Evolutionary conservation across 1,140 invertebrate species (phyloP).

Genomic region (Notospermus geniculatus): DNA sequence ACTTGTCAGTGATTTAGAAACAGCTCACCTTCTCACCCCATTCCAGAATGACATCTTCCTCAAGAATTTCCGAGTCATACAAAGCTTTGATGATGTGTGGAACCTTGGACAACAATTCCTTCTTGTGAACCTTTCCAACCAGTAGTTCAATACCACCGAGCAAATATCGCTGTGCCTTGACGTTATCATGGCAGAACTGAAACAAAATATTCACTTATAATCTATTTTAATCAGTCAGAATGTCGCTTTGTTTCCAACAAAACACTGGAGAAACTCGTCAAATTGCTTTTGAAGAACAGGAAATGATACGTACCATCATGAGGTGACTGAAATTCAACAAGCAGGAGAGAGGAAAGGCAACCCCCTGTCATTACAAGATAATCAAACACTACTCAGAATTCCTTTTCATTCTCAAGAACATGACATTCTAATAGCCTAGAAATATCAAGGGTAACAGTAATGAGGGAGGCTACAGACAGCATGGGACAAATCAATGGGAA

Average conservation of each 20-base stretch:
- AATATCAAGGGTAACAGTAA: too few relatives aligned
- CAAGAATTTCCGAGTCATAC: slow-evolving; percentile 93
- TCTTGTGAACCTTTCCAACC: slow-evolving; percentile 75
- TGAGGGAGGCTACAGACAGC: background rate
- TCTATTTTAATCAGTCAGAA: too few relatives aligned
- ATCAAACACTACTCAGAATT: too few relatives aligned
- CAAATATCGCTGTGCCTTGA: slow-evolving; percentile 91
- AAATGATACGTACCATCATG: too few relatives aligned
- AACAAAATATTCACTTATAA: slow-evolving; percentile 54
- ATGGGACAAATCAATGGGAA: background rate
- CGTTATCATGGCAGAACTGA: slow-evolving; percentile 84
- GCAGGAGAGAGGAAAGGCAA: too few relatives aligned
- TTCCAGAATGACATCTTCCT: slow-evolving; percentile 71
- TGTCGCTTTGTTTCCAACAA: too few relatives aligned
- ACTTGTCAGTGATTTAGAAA: background rate
- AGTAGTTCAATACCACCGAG: slow-evolving; percentile 94
- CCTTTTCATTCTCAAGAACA: too few relatives aligned
- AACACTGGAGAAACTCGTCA: too few relatives aligned
- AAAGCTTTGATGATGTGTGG: slow-evolving; percentile 87
- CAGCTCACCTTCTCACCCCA: slow-evolving; percentile 73
- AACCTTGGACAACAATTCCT: slow-evolving; percentile 79
- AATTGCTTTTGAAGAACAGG: too few relatives aligned
- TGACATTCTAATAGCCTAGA: too few relatives aligned
- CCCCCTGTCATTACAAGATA: too few relatives aligned
- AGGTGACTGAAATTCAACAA: too few relatives aligned